phyloP scores from a whole-genome alignment of 2,113 vertebrate species.

The Parus major region DNA sequence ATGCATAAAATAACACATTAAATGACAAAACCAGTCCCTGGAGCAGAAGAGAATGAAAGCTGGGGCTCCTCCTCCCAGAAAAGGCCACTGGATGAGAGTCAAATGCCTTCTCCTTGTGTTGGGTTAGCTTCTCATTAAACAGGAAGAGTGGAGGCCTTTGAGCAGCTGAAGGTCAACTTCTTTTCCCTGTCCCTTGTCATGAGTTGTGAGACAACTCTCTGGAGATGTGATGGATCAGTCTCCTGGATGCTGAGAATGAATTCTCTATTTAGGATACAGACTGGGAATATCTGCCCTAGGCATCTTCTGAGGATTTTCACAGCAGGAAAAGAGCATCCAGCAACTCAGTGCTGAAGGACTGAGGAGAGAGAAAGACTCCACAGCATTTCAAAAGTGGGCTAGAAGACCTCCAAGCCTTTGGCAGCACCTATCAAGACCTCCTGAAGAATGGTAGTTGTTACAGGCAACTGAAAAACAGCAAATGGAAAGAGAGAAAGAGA shows the following conservation, averaged over 20 bases:
- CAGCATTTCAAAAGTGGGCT: background rate
- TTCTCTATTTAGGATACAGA: background rate
- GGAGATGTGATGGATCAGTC: background rate
- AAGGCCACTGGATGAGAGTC: background rate
- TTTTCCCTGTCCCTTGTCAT: background rate
- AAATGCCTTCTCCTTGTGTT: background rate
- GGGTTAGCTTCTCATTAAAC: background rate
- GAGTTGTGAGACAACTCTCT: background rate
- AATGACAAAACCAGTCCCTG: background rate
- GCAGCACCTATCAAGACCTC: background rate
- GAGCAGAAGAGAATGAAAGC: background rate
- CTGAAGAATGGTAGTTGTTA: background rate
- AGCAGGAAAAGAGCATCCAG: background rate
- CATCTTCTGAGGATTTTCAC: background rate
- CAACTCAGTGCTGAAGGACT: background rate
- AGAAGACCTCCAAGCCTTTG: background rate
- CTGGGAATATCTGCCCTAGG: background rate
- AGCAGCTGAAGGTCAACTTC: background rate
- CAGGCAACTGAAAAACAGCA: background rate
- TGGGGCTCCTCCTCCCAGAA: background rate
- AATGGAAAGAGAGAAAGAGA: background rate
- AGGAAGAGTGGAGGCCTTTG: background rate
- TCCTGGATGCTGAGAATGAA: background rate
- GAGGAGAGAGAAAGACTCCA: background rate
- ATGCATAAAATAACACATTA: constrained; percentile 20